Conservation (phyloP, 2,888 invertebrate species). For the Hirtodrosophila cameraria region DNA sequence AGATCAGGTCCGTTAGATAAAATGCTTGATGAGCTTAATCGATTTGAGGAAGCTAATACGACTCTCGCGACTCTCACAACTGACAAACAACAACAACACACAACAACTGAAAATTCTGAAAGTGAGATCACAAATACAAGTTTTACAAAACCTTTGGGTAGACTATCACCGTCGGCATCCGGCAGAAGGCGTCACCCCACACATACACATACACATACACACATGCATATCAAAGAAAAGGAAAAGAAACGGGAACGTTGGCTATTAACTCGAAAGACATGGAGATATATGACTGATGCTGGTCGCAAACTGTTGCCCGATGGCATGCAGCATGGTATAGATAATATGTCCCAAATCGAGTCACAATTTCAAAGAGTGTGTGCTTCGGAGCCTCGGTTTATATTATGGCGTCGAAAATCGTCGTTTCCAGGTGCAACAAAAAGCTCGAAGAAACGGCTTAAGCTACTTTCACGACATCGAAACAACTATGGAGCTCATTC, state of each 20-base stretch:
- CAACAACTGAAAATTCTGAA: not conserved
- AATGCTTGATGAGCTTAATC: constrained; percentile 55
- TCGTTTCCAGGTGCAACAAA: constrained; percentile 87
- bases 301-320: constrained; percentile 94
- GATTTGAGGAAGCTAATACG: constrained; percentile 1
- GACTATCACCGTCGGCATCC: constrained; percentile 15
- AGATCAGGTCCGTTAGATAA: constrained; percentile 70
- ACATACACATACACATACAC: too few relatives aligned
- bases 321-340: constrained; percentile 88
- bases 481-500: constrained; percentile 9
- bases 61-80: not conserved
- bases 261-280: constrained; percentile 94
- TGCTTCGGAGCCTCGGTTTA: constrained; percentile 90
- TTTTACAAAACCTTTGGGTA: constrained; percentile 1
- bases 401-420: constrained; percentile 91
- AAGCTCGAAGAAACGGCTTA: constrained; percentile 66
- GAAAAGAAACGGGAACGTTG: constrained; percentile 88
- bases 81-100: constrained; percentile 7
- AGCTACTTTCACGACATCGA: constrained; percentile 51
- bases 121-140: not conserved
- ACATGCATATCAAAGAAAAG: constrained; percentile 63
- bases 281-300: constrained; percentile 96
- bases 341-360: constrained; percentile 92
- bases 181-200: constrained; percentile 39
- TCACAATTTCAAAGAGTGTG: constrained; percentile 94